Evolutionary conservation across 2,888 invertebrate genomes (phyloP), one percentile per base, ranked within the genome.

Genomic region (Phorcus lineatus): DNA sequence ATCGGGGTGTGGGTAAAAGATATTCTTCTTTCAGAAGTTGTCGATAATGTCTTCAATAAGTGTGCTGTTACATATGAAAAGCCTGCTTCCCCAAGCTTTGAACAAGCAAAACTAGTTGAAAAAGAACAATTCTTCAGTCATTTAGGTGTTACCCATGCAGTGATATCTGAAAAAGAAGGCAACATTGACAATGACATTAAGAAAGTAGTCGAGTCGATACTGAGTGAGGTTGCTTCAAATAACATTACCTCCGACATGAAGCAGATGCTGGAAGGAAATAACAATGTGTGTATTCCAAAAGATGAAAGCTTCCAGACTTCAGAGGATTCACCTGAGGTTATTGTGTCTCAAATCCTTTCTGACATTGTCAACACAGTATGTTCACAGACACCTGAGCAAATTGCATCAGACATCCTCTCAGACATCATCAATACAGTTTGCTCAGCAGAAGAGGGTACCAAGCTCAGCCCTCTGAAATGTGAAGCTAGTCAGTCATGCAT

Each of bases 181-280:
- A 40, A 11, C 16, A n/a, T 70, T 28, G 70, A 70, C 19, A 31
- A 36, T 36, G 70, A 70, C 36, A 70, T 70, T 40, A 36, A 70
- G 36, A 36, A 31, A 31, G 70, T 36, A n/a, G 70, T 70, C 6
- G 70, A 70, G 40, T 70, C 70, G 24, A 70, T 70, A 28, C 40
- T 70, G 36, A 31, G 70, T 70, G 70, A 70, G 40, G 70, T 70
- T 31, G 70, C 70, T 17, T 70, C 70, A 31, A 70, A 70, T 40
- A 70, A 70, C 70, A 70, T 70, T 40, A 70, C 70, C 17, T 70
- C 70, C 1, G 70, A 70, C 31, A n/a, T 36, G 28, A 24, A 57
- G 19, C 36, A 31, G 11, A 19, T 40, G 31, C 36, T 70, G n/a
- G 70, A 70, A n/a, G 70, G 31, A n/a, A 40, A 70, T 36, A 40